Conservation (phyloP, 2,113 vertebrate species). For the Nesogale talazaci region DNA sequence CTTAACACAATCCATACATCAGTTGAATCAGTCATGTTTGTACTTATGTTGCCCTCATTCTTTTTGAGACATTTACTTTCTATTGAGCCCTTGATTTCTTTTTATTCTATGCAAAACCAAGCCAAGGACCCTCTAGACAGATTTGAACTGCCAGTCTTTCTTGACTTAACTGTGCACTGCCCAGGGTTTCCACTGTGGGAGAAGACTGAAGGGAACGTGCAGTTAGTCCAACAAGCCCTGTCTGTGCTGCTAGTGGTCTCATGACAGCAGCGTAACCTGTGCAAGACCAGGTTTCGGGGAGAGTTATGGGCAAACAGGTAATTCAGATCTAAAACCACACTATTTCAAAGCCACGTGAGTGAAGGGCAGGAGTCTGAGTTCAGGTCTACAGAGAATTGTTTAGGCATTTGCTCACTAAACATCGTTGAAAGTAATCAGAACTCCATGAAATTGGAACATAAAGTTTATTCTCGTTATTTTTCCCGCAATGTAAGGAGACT, state of each 20-base stretch:
- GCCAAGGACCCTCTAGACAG: background rate
- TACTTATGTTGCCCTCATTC: too few species aligned
- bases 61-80: too few species aligned
- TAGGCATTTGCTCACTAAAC: background rate
- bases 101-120: background rate
- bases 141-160: background rate
- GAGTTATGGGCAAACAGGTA: too few species aligned
- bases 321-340: background rate
- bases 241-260: background rate
- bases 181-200: background rate
- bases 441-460: background rate
- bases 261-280: rapidly evolving
- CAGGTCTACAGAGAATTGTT: background rate
- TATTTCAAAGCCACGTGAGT: background rate
- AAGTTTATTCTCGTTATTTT: background rate
- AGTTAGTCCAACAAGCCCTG: background rate
- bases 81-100: too few species aligned
- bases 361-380: background rate
- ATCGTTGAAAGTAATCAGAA: background rate
- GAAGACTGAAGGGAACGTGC: background rate
- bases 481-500: too few species aligned
- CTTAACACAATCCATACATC: too few species aligned
- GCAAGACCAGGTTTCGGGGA: background rate
- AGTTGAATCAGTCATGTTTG: too few species aligned
- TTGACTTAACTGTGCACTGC: background rate